A percentile compares a stretch with the other conserved stretches of the same genome.
These are phyloP conservation scores for Meloidogyne floridensis DNA, from an alignment of 1,140 invertebrate species.

Conservation along the genomic window DNA sequence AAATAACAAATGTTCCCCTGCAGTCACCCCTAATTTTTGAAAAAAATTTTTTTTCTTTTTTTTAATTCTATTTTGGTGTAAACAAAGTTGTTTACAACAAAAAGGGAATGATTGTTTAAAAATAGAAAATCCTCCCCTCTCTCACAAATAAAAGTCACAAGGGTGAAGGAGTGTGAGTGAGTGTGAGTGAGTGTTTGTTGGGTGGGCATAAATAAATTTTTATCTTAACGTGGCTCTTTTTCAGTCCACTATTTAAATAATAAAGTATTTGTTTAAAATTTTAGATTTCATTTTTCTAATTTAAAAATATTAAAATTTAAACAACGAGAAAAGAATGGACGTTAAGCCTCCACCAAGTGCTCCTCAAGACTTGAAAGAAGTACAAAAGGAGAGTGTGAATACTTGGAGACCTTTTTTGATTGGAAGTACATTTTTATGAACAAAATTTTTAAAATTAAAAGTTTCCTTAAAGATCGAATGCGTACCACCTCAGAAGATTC, in stretches of 20 bases:
- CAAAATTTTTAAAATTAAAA: constrained; percentile 9
- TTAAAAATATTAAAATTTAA: background rate
- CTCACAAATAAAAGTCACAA: background rate
- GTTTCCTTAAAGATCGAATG: constrained; percentile 27
- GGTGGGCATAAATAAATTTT: background rate
- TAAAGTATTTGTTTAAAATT: background rate
- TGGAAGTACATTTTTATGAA: background rate
- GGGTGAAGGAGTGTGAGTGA: background rate
- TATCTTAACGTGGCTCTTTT: background rate
- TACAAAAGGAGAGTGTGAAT: background rate
- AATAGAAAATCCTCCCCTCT: background rate
- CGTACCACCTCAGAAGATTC: constrained; percentile 20
- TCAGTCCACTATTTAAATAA: background rate
- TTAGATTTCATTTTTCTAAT: background rate
- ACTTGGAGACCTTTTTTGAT: constrained; percentile 3
- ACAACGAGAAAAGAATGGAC: background rate
- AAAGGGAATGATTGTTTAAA: background rate
- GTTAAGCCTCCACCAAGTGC: constrained; percentile 5
- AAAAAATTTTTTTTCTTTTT: background rate
- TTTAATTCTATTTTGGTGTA: background rate
- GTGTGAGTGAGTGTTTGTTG: background rate
- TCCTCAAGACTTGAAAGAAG: background rate
- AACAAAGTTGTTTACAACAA: constrained; percentile 9
- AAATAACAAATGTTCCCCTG: background rate
- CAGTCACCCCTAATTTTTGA: too few relatives aligned